These are phyloP conservation scores for Syrphus vitripennis DNA, from an alignment of 2,888 invertebrate species.

Conservation along the genomic window DNA sequence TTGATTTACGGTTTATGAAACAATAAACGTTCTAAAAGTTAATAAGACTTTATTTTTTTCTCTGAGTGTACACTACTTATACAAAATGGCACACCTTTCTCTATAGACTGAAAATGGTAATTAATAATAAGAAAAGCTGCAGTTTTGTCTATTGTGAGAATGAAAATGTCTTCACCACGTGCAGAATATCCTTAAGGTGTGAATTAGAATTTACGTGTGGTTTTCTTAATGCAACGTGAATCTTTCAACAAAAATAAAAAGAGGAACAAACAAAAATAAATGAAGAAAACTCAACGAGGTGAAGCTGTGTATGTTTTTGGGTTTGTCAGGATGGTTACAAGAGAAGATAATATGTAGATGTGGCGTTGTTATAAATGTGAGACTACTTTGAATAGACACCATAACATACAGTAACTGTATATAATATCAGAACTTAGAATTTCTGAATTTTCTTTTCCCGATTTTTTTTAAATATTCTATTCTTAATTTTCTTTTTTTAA, in stretches of 20 bases:
- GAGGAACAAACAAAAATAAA: not conserved
- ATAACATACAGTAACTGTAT: too few species aligned
- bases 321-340: not conserved
- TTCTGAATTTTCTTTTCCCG: too few species aligned
- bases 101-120: slow-evolving; percentile 40
- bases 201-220: slow-evolving; percentile 21
- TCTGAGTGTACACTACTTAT: too few species aligned
- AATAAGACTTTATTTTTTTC: too few species aligned
- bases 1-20: too few species aligned
- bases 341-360: too few species aligned
- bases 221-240: slow-evolving; percentile 7
- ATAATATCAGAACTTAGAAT: too few species aligned
- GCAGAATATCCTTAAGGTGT: slow-evolving; percentile 16
- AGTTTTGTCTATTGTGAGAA: slow-evolving; percentile 34
- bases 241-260: not conserved
- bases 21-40: too few species aligned
- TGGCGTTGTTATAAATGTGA: too few species aligned
- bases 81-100: not conserved
- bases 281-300: not conserved
- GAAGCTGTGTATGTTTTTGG: not conserved
- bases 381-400: too few species aligned
- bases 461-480: too few species aligned
- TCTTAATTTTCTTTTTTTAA: too few species aligned
- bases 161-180: slow-evolving; percentile 8
- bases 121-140: slow-evolving; percentile 45